These are phyloP conservation scores for Epinephelus coioides DNA, from an alignment of 2,797 vertebrate species.

Conservation along the genomic window DNA sequence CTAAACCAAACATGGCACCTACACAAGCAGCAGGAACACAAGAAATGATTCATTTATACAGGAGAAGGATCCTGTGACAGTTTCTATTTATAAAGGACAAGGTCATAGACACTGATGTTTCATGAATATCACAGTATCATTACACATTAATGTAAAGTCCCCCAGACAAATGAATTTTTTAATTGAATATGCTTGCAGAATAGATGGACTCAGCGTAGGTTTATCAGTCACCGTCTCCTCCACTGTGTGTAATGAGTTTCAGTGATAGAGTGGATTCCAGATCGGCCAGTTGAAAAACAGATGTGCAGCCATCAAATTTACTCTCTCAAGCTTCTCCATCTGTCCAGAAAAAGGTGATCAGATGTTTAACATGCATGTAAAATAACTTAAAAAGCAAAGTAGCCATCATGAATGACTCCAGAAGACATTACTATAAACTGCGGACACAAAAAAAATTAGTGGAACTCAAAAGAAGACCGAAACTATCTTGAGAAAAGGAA, in stretches of 20 bases:
- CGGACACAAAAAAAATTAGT: background rate
- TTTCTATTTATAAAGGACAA: conserved; percentile 54
- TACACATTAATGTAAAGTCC: conserved; percentile 64
- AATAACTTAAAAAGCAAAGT: conserved; percentile 4
- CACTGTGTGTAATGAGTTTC: conserved; percentile 42
- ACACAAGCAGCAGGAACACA: background rate
- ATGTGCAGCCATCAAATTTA: conserved; percentile 50
- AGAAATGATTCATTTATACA: conserved; percentile 5
- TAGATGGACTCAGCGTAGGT: conserved; percentile 55
- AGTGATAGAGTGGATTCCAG: conserved; percentile 39
- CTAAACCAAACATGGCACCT: background rate
- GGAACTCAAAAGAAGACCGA: background rate
- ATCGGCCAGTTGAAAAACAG: conserved; percentile 51
- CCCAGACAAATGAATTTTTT: conserved; percentile 66
- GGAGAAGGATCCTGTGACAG: conserved; percentile 7
- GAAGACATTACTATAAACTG: background rate
- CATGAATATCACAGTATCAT: conserved; percentile 68
- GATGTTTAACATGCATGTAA: conserved; percentile 15
- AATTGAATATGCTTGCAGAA: conserved; percentile 69
- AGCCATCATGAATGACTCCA: background rate
- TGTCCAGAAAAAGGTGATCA: conserved; percentile 26
- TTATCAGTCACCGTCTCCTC: conserved; percentile 64
- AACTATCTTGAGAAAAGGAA: conserved; percentile 7
- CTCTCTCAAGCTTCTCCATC: conserved; percentile 25
- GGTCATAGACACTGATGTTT: conserved; percentile 53